Conservation (phyloP, 2,797 vertebrate genomes). For the Rhynchonycteris naso region DNA sequence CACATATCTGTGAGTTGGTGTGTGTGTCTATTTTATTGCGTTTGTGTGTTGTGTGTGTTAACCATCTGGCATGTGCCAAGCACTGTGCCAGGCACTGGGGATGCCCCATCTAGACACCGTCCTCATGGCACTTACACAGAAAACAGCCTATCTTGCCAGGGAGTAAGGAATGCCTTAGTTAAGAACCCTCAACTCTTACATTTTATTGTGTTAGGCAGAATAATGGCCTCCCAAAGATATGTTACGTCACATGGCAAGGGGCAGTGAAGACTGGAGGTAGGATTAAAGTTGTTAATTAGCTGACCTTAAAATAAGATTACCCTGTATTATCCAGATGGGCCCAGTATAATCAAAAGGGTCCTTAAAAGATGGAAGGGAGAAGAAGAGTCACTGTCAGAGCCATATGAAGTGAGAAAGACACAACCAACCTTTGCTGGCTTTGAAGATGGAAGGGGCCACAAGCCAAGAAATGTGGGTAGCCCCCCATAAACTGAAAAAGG, state of each 20-base stretch:
- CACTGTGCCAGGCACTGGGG: neutral
- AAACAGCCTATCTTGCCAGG: neutral
- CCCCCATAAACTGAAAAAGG: neutral
- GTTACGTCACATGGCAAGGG: neutral
- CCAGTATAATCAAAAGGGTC: neutral
- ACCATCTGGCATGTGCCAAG: neutral
- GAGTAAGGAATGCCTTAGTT: neutral
- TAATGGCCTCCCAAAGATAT: neutral
- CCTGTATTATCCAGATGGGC: neutral
- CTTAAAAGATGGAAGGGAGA: neutral
- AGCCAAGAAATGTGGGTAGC: neutral
- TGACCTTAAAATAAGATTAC: slow-evolving; percentile 20
- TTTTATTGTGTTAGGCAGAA: neutral
- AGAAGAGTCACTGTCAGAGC: neutral
- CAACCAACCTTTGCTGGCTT: neutral
- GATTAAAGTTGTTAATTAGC: neutral
- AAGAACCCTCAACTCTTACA: neutral
- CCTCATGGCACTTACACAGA: neutral
- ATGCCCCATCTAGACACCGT: accelerated
- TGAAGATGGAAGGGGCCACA: neutral
- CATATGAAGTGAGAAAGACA: neutral
- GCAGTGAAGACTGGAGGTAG: neutral
- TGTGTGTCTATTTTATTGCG: neutral
- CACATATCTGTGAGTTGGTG: neutral
- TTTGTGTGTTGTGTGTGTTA: neutral